Conservation (phyloP, 2,797 vertebrate species). For the Notoglanidium macrostoma region DNA sequence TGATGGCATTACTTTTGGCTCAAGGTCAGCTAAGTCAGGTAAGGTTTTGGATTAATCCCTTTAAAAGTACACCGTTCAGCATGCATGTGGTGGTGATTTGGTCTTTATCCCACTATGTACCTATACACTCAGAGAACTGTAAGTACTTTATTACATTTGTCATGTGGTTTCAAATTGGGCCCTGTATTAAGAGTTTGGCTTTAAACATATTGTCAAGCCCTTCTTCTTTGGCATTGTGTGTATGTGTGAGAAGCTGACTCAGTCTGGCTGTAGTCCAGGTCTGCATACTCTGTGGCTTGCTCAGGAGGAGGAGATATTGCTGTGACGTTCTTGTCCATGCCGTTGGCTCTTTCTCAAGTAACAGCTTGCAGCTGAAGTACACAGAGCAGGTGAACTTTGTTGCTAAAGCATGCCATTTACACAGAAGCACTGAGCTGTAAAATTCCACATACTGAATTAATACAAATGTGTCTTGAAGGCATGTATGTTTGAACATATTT, state of each 20-base stretch:
- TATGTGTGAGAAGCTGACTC: constrained; percentile 27
- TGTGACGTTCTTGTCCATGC: constrained; percentile 46
- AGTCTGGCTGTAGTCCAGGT: constrained; percentile 25
- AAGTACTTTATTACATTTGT: background rate
- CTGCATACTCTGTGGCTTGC: constrained; percentile 40
- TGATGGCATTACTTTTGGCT: background rate
- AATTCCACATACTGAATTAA: background rate
- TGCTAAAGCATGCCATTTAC: constrained; percentile 7
- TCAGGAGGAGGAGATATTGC: constrained; percentile 35
- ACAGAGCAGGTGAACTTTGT: background rate
- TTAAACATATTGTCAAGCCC: background rate
- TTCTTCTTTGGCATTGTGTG: constrained; percentile 8
- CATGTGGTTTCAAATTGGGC: constrained; percentile 9
- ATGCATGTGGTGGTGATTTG: background rate
- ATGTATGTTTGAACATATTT: background rate
- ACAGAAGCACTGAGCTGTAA: constrained; percentile 33
- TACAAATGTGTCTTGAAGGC: background rate
- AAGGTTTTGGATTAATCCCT: background rate
- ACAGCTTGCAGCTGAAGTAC: constrained; percentile 53
- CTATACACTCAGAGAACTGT: background rate
- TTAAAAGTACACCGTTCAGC: background rate
- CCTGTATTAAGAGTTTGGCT: background rate
- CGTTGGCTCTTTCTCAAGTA: constrained; percentile 54
- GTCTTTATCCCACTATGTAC: background rate
- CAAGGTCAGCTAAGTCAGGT: background rate